Base-by-base conservation (phyloP, 1,140 invertebrate genomes). In the Drosophila sechellia region DNA sequence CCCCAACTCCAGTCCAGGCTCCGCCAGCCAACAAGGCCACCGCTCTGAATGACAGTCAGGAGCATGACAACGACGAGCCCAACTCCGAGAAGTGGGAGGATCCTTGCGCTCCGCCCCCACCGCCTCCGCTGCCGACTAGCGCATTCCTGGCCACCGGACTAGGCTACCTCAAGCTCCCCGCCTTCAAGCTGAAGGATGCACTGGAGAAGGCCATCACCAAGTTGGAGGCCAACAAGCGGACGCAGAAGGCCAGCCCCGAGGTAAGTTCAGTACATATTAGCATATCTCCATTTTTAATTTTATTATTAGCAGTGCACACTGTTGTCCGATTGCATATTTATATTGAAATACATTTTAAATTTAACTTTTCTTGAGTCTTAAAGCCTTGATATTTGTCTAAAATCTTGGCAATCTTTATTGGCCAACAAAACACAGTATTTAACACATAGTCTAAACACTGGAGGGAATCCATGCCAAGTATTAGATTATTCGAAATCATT, bases 51-150 rank as follows among this genome's bases (percentile, higher is more conserved):
- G 64, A 48, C 34, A 49, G 35, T 50, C 55, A 52, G 37, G 81
- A 90, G 42, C 64, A 66, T 5, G 79, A 83, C 27, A 80, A 87
- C 43, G 84, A 90, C 39, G 85, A 89, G 40, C 46, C 79, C 1
- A 89, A 79, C 61, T 89, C 71, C 1, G 83, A 87, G 15, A 85
- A 77, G 54, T 81, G 81, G 74, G 81, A 91, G 76, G 77, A 90
- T 77, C 84, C 83, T 11, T 90, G 83, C 59, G 77, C 77, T 11
- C 89, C 89, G 5, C 87, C 89, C 11, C 83, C 70, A 2, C 87
- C 87, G 0, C 87, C 87, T 3, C 87, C 87, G 17, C 34, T 90
- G 48, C 87, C 87, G 4, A 20, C 39, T 10, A 72, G 58, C 42
- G 39, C 52, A 0, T 56, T 59, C 15, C 15, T 60, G 45, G 42